Base-by-base conservation (phyloP, 2,888 invertebrate genomes). In the Dichetophora obliterata region DNA sequence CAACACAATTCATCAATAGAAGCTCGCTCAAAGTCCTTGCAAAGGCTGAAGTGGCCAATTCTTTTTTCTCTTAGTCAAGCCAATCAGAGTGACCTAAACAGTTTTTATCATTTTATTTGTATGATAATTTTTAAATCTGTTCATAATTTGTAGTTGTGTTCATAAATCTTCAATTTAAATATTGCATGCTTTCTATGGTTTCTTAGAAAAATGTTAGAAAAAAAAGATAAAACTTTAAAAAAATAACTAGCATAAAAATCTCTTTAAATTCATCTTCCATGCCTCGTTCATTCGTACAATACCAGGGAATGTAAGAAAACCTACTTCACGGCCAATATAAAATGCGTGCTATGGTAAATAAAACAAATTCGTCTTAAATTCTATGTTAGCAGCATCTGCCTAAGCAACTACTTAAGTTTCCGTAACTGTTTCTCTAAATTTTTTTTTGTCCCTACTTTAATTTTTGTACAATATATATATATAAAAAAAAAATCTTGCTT, bases 281-380 rank as follows among this genome's bases (percentile, higher is more conserved):
- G 74, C 66, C 52, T 48, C 68, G 66, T 22, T 68, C 68, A 31
- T 54, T 74, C 24, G 8, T 59, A 43, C 22, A 73, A 74, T n/a
- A 66, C 74, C 84, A 86, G 86, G 87, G 85, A 86, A 85, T 86
- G 86, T 85, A 86, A 86, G 85, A 86, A 86, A 86, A 87, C 86
- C 77, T 86, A 86, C 84, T 86, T 86, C 85, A 86, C 86, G 86
- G 86, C 86, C 83, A 86, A 86, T 83, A 86, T 86, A 83, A 87
- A 86, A 84, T 86, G 86, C 83, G 87, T 86, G 82, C 84, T 87
- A 84, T 86, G 86, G 86, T 86, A 86, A 86, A 85, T 86, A 86
- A 83, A 81, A 81, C n/a, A 77, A n/a, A n/a, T 31, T 5, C 22
- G 54, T 22, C 54, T 54, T 54, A 14, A 63, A 43, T 50, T 48